Evolutionary conservation across 2,888 invertebrate genomes (phyloP), one percentile per base, ranked within the genome.

Genomic region (Oxystoma pomonae): DNA sequence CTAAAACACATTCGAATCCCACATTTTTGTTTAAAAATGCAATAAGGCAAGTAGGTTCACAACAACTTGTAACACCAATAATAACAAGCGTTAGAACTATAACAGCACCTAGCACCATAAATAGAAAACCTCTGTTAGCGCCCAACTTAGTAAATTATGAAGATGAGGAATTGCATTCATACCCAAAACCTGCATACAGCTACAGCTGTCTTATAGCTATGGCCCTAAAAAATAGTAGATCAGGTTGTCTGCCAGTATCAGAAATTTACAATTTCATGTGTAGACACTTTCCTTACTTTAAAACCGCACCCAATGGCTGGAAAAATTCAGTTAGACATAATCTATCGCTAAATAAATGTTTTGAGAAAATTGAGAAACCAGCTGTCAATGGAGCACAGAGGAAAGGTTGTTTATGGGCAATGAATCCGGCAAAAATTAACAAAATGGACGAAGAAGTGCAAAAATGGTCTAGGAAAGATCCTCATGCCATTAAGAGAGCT

Each of bases 241-340:
- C 92, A 61, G 98, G 98, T 61, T 94, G 95, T 74, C 82, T 98
- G 74, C 98, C 98, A 1, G 98, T 98, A 49, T 96, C 96, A 12
- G 98, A 98, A 83, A 98, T 98, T 72, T 98, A 98, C 81, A 96
- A 94, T 79, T 98, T 98, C 77, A 97, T 98, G 92, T 98, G 96
- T 92, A 94, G 96, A 81, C 96, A 98, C 80, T 98, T 98, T 78
- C 98, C 98, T 0, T 98, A 97, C 80, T 98, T 98, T 80, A 96
- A 96, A 82, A 97, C 96, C 1, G 98, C 98, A 9, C 98, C 97
- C 19, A 94, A 92, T 77, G 98, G 98, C 16, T 98, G 98, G 98
- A 98, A 98, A 82, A 98, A 98, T 79, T 98, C 98, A 1, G 98
- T 98, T 0, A 85, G 98, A 70, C 98, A 98, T 79, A 98, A 98